phyloP scores from a whole-genome alignment of 1,140 invertebrate species.

The Drosophila kikkawai region DNA sequence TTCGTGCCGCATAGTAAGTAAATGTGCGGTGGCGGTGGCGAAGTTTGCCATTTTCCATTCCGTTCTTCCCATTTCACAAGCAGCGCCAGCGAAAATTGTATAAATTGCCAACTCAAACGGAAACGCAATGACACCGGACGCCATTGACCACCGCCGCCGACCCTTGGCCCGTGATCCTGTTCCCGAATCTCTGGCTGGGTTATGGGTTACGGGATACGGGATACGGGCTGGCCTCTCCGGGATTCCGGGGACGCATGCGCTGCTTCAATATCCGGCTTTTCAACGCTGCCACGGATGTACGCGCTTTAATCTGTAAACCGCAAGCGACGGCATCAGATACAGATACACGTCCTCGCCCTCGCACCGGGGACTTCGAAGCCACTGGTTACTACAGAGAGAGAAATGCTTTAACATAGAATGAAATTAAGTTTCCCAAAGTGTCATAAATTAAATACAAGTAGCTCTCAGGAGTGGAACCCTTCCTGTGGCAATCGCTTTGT shows the following conservation, averaged over 20 bases:
- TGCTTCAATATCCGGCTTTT: conserved; percentile 64
- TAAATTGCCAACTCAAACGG: conserved; percentile 81
- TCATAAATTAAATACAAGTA: background rate
- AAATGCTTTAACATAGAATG: background rate
- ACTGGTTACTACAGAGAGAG: conserved; percentile 7
- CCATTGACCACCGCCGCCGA: conserved; percentile 64
- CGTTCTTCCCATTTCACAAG: conserved; percentile 54
- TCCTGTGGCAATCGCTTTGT: too few relatives aligned
- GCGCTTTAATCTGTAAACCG: conserved; percentile 79
- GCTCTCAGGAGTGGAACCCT: background rate
- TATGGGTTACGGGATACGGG: conserved; percentile 1
- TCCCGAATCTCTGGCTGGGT: conserved; percentile 10
- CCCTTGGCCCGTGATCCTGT: conserved; percentile 32
- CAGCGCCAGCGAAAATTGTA: conserved; percentile 69
- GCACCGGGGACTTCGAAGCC: conserved; percentile 1
- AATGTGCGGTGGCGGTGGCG: conserved; percentile 63
- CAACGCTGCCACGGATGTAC: conserved; percentile 65
- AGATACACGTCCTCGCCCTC: conserved; percentile 28
- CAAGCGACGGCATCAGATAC: conserved; percentile 68
- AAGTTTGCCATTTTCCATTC: conserved; percentile 50
- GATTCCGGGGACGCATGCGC: conserved; percentile 61
- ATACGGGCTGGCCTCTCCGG: conserved; percentile 13
- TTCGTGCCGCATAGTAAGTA: conserved; percentile 59
- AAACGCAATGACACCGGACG: conserved; percentile 80
- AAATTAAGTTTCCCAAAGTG: background rate